Evolutionary conservation across 2,888 invertebrate genomes (phyloP), one percentile per base, ranked within the genome.

Genomic region (Smittia sp.): DNA sequence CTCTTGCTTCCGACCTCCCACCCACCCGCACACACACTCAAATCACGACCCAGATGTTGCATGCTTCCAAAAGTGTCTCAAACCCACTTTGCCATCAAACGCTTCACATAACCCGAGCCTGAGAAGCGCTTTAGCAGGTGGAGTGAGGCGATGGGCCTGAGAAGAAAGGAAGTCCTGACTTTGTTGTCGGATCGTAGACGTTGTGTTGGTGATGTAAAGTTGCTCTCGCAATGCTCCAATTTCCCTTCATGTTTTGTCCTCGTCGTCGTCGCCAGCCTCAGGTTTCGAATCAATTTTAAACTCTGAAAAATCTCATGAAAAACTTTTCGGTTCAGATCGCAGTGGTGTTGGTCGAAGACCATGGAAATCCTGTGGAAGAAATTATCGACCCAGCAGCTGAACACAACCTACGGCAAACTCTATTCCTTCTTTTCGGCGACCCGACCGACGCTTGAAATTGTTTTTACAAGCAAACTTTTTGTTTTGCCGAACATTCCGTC

Each of bases 381-480:
- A 65, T 15, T 65, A 65, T 65, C 65, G 65, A 65, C 32, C 65
- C 58, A 58, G 9, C 18, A 22, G 18, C 22, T 58, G 22, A 22
- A 22, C 9, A 58, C 18, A 70, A 70, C 69, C 52, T 70, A 70
- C 54, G 27, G 15, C 20, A 70, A 46, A 68, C 20, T 38, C 39
- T 67, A n/a, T n/a, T 66, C 18, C 15, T n/a, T 15, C 20, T 58
- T 24, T 58, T 46, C n/a, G 11, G n/a, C 46, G n/a, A 13, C 15
- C 46, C 15, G n/a, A 20, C 11, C 1, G 13, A 22, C 2, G 13
- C 13, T 22, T 1, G 54, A 54, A 7, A 18, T 22, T 58, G 58
- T 58, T 46, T 46, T 46, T 46, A n/a, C n/a, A 38, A 38, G 38
- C 6, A n/a, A n/a, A 32, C 32, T 32, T 3, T 32, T 32, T 32